phyloP scores from a whole-genome alignment of 2,113 vertebrate genomes.

The Xiphorhynchus elegans region DNA sequence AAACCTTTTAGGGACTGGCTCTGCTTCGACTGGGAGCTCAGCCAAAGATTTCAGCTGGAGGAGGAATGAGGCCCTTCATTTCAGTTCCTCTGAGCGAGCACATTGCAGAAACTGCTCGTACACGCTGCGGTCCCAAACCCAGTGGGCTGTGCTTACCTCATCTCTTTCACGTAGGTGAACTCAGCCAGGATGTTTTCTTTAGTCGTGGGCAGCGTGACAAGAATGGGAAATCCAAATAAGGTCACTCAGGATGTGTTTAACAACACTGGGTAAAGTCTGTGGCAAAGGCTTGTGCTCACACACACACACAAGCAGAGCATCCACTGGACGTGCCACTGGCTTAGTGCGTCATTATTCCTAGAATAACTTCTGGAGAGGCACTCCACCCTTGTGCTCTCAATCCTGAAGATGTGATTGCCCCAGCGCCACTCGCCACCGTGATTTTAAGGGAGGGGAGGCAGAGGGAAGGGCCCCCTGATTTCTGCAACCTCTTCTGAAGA shows the following conservation, averaged over 20 bases:
- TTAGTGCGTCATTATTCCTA: conserved; percentile 43
- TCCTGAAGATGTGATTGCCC: neutral
- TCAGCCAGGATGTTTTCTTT: conserved; percentile 77
- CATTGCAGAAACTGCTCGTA: conserved; percentile 20
- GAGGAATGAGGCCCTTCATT: conserved; percentile 53
- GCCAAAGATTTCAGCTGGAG: conserved; percentile 46
- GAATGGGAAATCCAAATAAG: conserved; percentile 74
- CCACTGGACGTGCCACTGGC: neutral
- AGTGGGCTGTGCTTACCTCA: conserved; percentile 69
- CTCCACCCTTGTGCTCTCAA: conserved; percentile 53
- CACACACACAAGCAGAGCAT: neutral
- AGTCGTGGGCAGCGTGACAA: conserved; percentile 75
- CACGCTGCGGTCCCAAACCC: neutral
- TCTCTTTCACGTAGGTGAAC: conserved; percentile 66
- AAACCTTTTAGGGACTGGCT: conserved; percentile 54
- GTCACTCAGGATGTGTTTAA: conserved; percentile 66
- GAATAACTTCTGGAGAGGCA: conserved; percentile 63
- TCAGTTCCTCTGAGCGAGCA: conserved; percentile 11
- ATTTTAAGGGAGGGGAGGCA: neutral
- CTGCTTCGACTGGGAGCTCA: conserved; percentile 36
- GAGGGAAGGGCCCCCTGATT: neutral
- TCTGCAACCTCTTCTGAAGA: neutral
- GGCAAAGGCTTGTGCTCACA: conserved; percentile 8
- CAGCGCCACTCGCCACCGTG: neutral
- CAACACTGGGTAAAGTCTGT: conserved; percentile 37